Percentiles rank a stretch among this genome's conserved stretches.
Evolutionary conservation across 2,797 vertebrate genomes (phyloP).

Genomic region (Myotis daubentonii): DNA sequence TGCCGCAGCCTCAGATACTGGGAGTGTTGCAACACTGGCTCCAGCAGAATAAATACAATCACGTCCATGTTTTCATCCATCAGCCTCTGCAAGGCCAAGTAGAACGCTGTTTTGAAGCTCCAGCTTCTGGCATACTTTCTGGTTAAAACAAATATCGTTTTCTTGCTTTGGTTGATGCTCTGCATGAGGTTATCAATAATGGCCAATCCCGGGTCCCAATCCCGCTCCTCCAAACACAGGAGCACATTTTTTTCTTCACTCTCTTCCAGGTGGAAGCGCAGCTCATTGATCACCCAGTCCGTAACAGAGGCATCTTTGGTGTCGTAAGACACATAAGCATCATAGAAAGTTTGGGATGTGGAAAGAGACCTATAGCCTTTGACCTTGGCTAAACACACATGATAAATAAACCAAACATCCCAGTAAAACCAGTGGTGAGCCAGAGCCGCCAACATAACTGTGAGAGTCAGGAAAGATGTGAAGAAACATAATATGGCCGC

Average conservation of each 20-base stretch:
- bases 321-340: conserved; percentile 88
- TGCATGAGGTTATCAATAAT: conserved; percentile 88
- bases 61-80: conserved; percentile 90
- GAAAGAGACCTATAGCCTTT: conserved; percentile 82
- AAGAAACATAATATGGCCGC: conserved; percentile 81
- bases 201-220: conserved; percentile 87
- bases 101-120: conserved; percentile 88
- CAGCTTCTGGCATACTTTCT: conserved; percentile 87
- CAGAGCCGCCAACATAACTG: conserved; percentile 81
- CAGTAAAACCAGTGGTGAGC: conserved; percentile 89
- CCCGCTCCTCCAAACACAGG: conserved; percentile 90
- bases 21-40: conserved; percentile 90
- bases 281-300: conserved; percentile 87
- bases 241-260: conserved; percentile 80
- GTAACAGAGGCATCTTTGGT: conserved; percentile 87
- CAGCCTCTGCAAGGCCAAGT: conserved; percentile 90
- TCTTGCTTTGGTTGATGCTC: conserved; percentile 89
- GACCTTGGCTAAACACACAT: conserved; percentile 84
- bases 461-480: conserved; percentile 80
- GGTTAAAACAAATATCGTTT: conserved; percentile 88
- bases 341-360: conserved; percentile 81
- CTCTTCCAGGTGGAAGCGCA: conserved; percentile 88
- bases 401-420: conserved; percentile 86
- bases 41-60: conserved; percentile 90
- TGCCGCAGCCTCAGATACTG: conserved; percentile 89